Conservation (phyloP, 2,113 vertebrate genomes). For the Cottus gobio region DNA sequence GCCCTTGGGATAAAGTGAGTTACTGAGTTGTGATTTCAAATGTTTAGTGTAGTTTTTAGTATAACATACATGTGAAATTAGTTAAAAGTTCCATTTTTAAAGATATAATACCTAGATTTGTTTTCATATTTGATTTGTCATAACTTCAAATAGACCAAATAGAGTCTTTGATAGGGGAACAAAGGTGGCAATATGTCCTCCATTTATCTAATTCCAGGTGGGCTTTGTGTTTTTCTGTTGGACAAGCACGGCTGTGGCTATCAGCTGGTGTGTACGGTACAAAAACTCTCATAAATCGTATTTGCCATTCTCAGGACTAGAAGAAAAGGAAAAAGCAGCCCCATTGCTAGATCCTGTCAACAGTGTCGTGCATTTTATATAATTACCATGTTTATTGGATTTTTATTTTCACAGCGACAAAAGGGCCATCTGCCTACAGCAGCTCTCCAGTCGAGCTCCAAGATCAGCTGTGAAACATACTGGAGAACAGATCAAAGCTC, state of each 20-base stretch:
- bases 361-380: constrained; percentile 79
- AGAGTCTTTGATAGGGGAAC: not conserved
- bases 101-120: not conserved
- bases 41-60: not conserved
- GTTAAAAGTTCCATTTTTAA: not conserved
- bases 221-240: constrained; percentile 12
- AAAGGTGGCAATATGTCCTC: not conserved
- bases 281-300: constrained; percentile 63
- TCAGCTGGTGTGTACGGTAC: constrained; percentile 48
- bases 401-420: constrained; percentile 85
- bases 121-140: not conserved
- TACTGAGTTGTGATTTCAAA: constrained; percentile 7
- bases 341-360: constrained; percentile 65
- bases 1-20: constrained; percentile 20
- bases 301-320: constrained; percentile 75
- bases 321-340: constrained; percentile 61
- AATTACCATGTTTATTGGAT: constrained; percentile 90
- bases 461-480: constrained; percentile 77
- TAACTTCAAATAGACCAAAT: not conserved
- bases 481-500: constrained; percentile 72
- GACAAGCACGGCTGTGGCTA: constrained; percentile 14
- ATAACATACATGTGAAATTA: not conserved
- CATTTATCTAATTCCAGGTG: constrained; percentile 27
- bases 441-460: constrained; percentile 68
- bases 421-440: constrained; percentile 83